Percentiles rank a stretch among this genome's conserved stretches.
These are phyloP conservation scores for Takifugu flavidus DNA, from an alignment of 2,113 vertebrate genomes.

Conservation along the genomic window DNA sequence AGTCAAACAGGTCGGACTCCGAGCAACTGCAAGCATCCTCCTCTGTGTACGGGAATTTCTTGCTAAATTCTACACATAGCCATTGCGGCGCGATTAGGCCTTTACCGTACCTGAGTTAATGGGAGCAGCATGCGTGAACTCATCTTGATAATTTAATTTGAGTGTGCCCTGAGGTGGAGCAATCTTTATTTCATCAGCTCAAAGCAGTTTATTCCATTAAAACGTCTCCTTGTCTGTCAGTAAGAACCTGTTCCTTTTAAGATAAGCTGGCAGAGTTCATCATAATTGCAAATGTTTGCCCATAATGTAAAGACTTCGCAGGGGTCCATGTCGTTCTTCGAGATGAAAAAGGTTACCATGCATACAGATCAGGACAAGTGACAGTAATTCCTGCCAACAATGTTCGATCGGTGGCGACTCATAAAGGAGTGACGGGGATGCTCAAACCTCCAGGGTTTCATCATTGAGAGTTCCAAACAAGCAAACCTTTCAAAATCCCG, in stretches of 20 bases:
- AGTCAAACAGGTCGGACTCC: conserved; percentile 3
- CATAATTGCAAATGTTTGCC: conserved; percentile 77
- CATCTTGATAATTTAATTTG: conserved; percentile 74
- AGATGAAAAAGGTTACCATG: conserved; percentile 65
- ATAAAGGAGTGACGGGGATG: conserved; percentile 49
- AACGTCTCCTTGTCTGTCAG: conserved; percentile 70
- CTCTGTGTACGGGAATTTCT: conserved; percentile 14
- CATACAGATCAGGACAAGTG: conserved; percentile 68
- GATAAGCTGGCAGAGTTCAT: conserved; percentile 72
- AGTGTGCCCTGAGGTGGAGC: conserved; percentile 67
- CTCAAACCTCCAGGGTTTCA: conserved; percentile 44
- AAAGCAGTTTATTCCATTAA: conserved; percentile 73
- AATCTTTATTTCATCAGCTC: conserved; percentile 74
- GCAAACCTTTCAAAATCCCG: too few relatives aligned
- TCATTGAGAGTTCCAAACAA: conserved; percentile 15
- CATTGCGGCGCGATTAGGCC: conserved; percentile 34
- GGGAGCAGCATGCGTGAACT: conserved; percentile 53
- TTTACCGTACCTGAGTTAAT: conserved; percentile 58
- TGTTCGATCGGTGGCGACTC: conserved; percentile 58
- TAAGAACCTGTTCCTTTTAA: conserved; percentile 65
- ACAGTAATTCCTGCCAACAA: conserved; percentile 67
- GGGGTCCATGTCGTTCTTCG: conserved; percentile 61
- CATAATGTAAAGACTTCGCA: conserved; percentile 67
- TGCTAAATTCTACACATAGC: conserved; percentile 17
- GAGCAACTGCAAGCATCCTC: conserved; percentile 4